Evolutionary conservation across 2,113 vertebrate genomes (phyloP), one percentile per base, ranked within the genome.

Genomic region (Alosa alosa): DNA sequence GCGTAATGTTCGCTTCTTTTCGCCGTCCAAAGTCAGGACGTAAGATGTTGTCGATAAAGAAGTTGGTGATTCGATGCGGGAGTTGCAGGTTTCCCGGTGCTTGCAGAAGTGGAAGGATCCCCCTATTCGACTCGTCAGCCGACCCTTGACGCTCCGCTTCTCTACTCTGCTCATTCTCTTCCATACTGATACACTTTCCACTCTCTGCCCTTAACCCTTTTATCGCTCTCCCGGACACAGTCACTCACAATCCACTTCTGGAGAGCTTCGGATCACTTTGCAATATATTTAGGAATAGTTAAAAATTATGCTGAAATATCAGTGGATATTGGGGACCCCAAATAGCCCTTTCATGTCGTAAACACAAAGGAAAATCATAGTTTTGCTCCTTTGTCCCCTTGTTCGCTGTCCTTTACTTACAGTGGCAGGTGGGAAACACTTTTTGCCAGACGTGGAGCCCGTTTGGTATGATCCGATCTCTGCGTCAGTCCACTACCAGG

Each of bases 41-140:
- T 82, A 98, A 91, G 93, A 99, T 99, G 93, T 99, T 97, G 93
- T 98, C 97, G 92, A 99, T 99, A 94, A 99, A 99, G 93, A 99
- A 99, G 96, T 99, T 99, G 92, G 97, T 99, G 93, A 99, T 93
- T 90, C 97, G 95, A 90, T 97, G 97, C 39, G 96, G 96, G 87
- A 95, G 96, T 93, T 93, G 95, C 87, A 92, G 95, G 94, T 97
- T 96, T 82, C 96, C 97, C 2, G 96, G 96, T 75, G 95, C 95
- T 88, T 95, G 97, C 72, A 95, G 87, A 4, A 95, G 94, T 10
- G 96, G 96, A 22, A 95, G 93, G 90, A 96, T 94, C 92, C 93
- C 94, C 93, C 93, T 94, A 92, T 94, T 94, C 18, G 96, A 96
- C 91, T 97, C 96, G 55, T 95, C 95, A 86, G 95, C 96, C 85